A percentile compares a stretch with the other conserved stretches of the same genome.
phyloP scores from a whole-genome alignment of 1,140 invertebrate genomes.

The Philopotamus ludificatus region DNA sequence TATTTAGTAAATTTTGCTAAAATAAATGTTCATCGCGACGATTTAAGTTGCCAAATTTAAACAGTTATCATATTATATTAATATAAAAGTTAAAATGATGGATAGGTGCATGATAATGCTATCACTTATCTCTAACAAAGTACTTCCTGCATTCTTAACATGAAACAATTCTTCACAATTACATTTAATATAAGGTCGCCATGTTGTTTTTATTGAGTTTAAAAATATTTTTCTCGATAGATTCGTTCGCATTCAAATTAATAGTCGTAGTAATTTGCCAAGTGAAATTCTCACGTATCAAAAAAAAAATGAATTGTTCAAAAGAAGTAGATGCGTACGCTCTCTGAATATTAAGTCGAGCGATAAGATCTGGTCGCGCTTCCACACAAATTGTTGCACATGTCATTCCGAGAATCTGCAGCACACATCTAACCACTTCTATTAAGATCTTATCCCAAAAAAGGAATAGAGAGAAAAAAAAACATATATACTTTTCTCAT shows the following conservation, averaged over 20 bases:
- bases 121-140: not conserved
- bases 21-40: too few relatives aligned
- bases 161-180: not conserved
- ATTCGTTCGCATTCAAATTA: too few relatives aligned
- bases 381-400: conserved; percentile 20
- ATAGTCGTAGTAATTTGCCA: not conserved
- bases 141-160: not conserved
- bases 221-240: too few relatives aligned
- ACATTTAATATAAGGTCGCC: not conserved
- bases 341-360: conserved; percentile 18
- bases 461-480: conserved; percentile 14
- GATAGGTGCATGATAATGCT: too few relatives aligned
- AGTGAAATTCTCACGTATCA: not conserved
- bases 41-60: too few relatives aligned
- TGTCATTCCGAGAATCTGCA: conserved; percentile 27
- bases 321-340: not conserved
- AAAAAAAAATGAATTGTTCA: conserved; percentile 16
- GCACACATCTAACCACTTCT: conserved; percentile 29
- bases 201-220: not conserved
- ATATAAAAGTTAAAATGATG: too few relatives aligned
- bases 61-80: too few relatives aligned
- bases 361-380: conserved; percentile 2
- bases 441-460: conserved; percentile 31
- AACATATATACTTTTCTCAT: conserved; percentile 22
- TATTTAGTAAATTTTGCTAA: too few relatives aligned